Conservation (phyloP, 2,113 vertebrate species). For the Corythornis vintsioides region DNA sequence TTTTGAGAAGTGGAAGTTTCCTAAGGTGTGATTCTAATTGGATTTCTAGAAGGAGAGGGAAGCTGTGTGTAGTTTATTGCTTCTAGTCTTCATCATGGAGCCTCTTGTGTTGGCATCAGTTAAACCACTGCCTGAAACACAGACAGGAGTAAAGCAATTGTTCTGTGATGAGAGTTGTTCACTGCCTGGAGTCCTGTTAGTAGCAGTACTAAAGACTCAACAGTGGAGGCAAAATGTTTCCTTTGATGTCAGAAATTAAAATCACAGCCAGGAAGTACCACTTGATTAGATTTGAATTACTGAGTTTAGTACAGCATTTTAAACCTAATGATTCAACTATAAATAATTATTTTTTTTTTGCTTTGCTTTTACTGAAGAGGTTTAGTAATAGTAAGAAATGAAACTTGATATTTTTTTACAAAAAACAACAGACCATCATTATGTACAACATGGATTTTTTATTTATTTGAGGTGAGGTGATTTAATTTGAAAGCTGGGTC, state of each 20-base stretch:
- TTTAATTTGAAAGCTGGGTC: slow-evolving; percentile 5
- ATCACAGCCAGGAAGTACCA: not conserved
- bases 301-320: not conserved
- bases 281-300: not conserved
- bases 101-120: not conserved
- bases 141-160: not conserved
- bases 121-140: not conserved
- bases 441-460: not conserved
- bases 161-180: not conserved
- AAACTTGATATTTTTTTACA: not conserved
- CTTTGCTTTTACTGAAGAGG: not conserved
- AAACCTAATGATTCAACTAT: not conserved
- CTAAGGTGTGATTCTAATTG: not conserved
- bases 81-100: too few relatives aligned
- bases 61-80: not conserved
- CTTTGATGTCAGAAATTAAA: not conserved
- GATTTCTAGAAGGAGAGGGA: not conserved
- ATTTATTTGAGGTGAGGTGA: not conserved
- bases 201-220: not conserved
- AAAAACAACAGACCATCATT: not conserved
- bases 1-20: not conserved
- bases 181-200: not conserved
- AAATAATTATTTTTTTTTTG: not conserved
- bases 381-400: not conserved
- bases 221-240: not conserved